Base-by-base conservation (phyloP, 2,113 vertebrate genomes). In the Platichthys stellatus region DNA sequence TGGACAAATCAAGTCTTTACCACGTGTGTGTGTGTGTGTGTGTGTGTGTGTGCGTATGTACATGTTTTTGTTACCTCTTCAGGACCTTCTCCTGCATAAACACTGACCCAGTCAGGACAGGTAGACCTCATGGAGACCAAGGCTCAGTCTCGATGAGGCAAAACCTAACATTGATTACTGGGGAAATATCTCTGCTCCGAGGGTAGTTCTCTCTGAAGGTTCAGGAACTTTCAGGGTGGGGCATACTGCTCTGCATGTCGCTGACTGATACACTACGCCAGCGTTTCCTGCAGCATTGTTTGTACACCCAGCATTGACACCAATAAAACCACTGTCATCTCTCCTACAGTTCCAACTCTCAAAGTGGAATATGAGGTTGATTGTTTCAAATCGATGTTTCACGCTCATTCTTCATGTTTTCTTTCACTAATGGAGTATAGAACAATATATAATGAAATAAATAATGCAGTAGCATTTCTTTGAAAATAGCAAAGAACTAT, bases 1-100 rank as follows among this genome's bases (percentile, higher is more conserved):
- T 6, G 63, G 43, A 59, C 63, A 61, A 69, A 80, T 78, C 47
- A 63, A 18, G 5, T 31, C 9, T 60, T 28, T 20, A n/a, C 9
- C 67, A 4, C 10, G 17, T 58, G 24, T 57, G 15, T 64, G 53
- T 20, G 8, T 62, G 24, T 57, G 15, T 64, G 53, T 20, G 8
- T 62, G 24, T 31, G 28, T 31, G 8, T 13, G 20, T 58, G 24
- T 57, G 14, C 61, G 53, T 20, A 8, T 62, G 24, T 65, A 49
- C 65, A 53, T 69, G 24, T 75, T 31, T 31, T 31, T 51, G 47
- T 18, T 51, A 6, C 15, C 47, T 51, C 5, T 47, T 47, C 15
- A 14, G 45, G 14, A 17, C 45, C 45, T 47, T 49, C 17, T 49
- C 47, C 17, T 6, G 17, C 14, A 18, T 51, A 51, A 18, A 51